A percentile compares a stretch with the other conserved stretches of the same genome.
These are phyloP conservation scores for Channa argus DNA, from an alignment of 2,113 vertebrate species.

Conservation along the genomic window DNA sequence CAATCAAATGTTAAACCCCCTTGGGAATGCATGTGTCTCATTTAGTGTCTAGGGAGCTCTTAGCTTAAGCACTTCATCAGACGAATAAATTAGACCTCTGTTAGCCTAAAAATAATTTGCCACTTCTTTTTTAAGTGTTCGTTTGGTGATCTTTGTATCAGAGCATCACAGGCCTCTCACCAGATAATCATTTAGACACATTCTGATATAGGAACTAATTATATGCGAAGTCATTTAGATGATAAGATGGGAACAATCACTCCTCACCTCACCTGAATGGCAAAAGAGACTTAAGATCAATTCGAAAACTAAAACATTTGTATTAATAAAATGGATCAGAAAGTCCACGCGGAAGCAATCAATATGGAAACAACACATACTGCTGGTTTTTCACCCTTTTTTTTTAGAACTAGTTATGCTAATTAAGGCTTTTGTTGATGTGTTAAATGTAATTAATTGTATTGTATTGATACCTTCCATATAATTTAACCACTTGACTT, in stretches of 20 bases:
- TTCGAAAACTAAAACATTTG: background rate
- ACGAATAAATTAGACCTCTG: constrained; percentile 85
- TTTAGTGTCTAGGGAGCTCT: constrained; percentile 85
- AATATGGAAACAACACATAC: background rate
- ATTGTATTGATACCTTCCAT: background rate
- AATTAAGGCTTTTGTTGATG: background rate
- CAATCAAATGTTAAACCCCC: constrained; percentile 82
- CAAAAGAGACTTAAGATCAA: background rate
- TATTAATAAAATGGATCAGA: background rate
- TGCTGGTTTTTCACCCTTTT: background rate
- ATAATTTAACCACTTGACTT: too few species aligned
- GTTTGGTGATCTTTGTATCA: constrained; percentile 74
- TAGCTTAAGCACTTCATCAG: constrained; percentile 85
- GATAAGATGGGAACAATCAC: constrained; percentile 13
- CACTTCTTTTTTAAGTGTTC: constrained; percentile 73
- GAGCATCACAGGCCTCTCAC: constrained; percentile 47
- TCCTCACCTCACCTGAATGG: constrained; percentile 5
- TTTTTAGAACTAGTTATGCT: background rate
- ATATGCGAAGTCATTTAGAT: constrained; percentile 22
- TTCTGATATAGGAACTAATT: constrained; percentile 33
- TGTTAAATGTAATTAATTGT: background rate
- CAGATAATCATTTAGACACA: constrained; percentile 42
- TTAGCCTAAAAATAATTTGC: constrained; percentile 82
- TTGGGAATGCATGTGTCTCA: constrained; percentile 80
- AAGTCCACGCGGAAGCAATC: constrained; percentile 9